These are phyloP conservation scores for Drosophila eugracilis DNA, from an alignment of 1,140 invertebrate genomes.

Conservation along the genomic window DNA sequence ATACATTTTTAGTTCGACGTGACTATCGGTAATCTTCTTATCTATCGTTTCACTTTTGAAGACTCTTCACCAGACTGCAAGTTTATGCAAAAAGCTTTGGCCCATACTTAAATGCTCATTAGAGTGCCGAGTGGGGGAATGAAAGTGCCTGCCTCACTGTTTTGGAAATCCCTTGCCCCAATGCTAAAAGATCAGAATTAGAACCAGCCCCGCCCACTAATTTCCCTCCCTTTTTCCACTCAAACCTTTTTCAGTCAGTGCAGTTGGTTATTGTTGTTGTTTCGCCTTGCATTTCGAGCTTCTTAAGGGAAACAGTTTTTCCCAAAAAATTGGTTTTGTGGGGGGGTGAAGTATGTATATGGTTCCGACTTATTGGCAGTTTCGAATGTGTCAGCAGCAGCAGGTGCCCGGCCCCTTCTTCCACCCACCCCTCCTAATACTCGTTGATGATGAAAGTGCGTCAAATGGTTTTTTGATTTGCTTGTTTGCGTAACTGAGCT, in stretches of 20 bases:
- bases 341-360: neutral
- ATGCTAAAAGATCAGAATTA: constrained; percentile 4
- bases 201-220: neutral
- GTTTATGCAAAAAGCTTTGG: constrained; percentile 43
- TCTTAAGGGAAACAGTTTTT: neutral
- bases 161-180: neutral
- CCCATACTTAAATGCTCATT: constrained; percentile 65
- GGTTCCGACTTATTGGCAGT: constrained; percentile 72
- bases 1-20: neutral
- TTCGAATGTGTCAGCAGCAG: constrained; percentile 77
- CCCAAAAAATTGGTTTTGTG: neutral
- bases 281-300: constrained; percentile 19
- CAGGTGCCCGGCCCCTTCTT: constrained; percentile 59
- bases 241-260: constrained; percentile 13
- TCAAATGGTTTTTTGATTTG: constrained; percentile 82
- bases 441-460: constrained; percentile 78
- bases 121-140: constrained; percentile 26
- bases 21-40: constrained; percentile 9
- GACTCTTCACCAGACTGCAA: constrained; percentile 9
- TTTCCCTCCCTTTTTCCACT: no score
- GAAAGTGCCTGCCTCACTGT: neutral
- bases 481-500: constrained; percentile 77
- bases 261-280: constrained; percentile 45
- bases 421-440: constrained; percentile 16
- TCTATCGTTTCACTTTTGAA: neutral